Base-by-base conservation (phyloP, 2,888 invertebrate genomes). In the Drosophila conformis region DNA sequence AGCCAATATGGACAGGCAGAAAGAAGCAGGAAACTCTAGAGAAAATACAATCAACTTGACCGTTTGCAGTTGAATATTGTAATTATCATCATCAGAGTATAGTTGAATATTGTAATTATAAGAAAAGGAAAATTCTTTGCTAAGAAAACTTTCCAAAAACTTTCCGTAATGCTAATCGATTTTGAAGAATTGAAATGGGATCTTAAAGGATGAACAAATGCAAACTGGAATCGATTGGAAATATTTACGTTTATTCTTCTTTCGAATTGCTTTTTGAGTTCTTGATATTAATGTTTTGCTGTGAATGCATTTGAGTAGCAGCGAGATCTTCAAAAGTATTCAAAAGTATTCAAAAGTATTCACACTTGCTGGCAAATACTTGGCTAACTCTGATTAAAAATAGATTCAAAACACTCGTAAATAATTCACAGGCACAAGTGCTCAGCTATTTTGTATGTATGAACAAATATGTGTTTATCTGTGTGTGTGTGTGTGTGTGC, bases 321-420 rank as follows among this genome's bases (percentile, higher is more conserved):
- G 33, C 49, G 49, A 40, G 61, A 52, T 65, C 35, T n/a, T 52
- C 13, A 11, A 42, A 48, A 48, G 64, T 72, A 38, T 58, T 21
- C 21, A 21, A 42, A 48, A 48, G 64, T 72, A 38, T 58, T 21
- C 21, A 21, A 11, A 33, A 6, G 21, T 21, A 42, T 56, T 56
- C 27, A 21, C 68, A 74, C 61, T 74, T 69, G 62, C 49, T 38
- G 21, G 25, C 21, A 15, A 67, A 66, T 64, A 36, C 63, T 40
- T 27, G 49, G 63, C 51, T 56, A 49, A 40, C 35, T 52, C 18
- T 29, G 53, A 57, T 68, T 74, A 31, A 57, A 73, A 73, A 69
- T 63, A 59, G 75, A 62, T 42, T 13, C 53, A 33, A 68, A 56
- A 40, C 7, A 52, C 51, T 58, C 40, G 51, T 54, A 52, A 57